Evolutionary conservation across 2,797 vertebrate species (phyloP).

Genomic region (Intellagama lesueurii): DNA sequence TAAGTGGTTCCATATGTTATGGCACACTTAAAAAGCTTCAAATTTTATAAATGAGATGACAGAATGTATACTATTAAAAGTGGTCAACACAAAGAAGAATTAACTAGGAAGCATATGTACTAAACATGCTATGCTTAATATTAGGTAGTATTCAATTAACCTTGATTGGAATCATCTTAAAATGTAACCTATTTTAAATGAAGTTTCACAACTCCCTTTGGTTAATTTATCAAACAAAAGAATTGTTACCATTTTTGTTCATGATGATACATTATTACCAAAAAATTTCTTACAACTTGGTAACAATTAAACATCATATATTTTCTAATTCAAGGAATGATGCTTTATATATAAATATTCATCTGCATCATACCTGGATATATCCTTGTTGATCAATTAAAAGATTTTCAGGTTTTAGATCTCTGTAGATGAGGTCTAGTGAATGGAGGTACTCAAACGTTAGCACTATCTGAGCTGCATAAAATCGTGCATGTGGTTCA

Average conservation of each 20-base stretch:
- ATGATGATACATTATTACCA: not conserved
- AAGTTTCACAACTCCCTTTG: not conserved
- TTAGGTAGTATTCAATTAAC: not conserved
- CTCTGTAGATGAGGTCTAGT: conserved; percentile 99
- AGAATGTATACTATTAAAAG: no score
- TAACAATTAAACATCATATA: not conserved
- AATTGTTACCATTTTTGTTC: no score
- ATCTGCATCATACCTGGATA: conserved; percentile 89
- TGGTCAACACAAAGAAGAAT: not conserved
- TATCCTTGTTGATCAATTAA: conserved; percentile 99
- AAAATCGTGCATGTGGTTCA: conserved; percentile 98
- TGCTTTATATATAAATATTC: conserved; percentile 35
- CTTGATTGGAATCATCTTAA: conserved; percentile 28
- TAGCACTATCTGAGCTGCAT: conserved; percentile 99
- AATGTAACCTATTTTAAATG: conserved; percentile 31
- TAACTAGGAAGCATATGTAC: conserved; percentile 7
- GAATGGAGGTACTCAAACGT: conserved; percentile 99
- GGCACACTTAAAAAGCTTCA: no score
- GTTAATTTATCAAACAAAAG: not conserved
- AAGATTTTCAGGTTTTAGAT: conserved; percentile 99
- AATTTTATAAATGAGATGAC: not conserved
- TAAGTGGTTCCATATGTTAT: not conserved
- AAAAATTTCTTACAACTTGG: not conserved
- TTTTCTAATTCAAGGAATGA: not conserved
- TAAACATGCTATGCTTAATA: not conserved